Evolutionary conservation across 1,140 invertebrate genomes (phyloP), one percentile per base, ranked within the genome.

Genomic region (Megalonaias nervosa): DNA sequence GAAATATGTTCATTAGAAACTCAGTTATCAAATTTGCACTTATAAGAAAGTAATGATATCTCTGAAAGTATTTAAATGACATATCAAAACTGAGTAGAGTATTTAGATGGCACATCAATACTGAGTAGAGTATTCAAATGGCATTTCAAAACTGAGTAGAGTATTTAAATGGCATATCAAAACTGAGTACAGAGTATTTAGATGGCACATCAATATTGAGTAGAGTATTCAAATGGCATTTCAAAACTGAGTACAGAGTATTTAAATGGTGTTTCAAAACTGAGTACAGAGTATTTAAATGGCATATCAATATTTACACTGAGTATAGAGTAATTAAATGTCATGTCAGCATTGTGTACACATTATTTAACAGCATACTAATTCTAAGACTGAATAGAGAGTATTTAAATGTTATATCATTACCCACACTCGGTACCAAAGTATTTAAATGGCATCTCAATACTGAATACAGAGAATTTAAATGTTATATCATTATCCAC

Each of bases 131-230:
- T 60, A 57, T 26, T 31, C 4, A 31, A 31, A 62, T 62, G 64
- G 38, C 13, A 60, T 71, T 17, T 12, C 16, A 60, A 48, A 55
- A 77, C 86, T 31, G 26, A 31, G 26, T 31, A 31, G 26, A 13
- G 48, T 68, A 60, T 21, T 61, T 21, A 14, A 15, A 70, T 59
- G 55, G 57, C 15, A 31, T n/a, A 48, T 17, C 26, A 77, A 6
- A 14, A 17, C 13, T 64, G 48, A 17, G 1, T 14, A 31, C 26
- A 71, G n/a, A 57, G 12, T 61, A 58, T 15, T 48, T 48, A 48
- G 9, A 48, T 48, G 6, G 4, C 15, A 31, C 3, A 48, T 17
- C 16, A 77, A 17, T 19, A 17, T 11, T 64, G 57, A n/a, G 0
- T 13, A 58, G 19, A 70, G 3, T 60, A 56, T 23, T n/a, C n/a